These are phyloP conservation scores for Dasyornis broadbenti DNA, from an alignment of 2,113 vertebrate species.

Conservation along the genomic window DNA sequence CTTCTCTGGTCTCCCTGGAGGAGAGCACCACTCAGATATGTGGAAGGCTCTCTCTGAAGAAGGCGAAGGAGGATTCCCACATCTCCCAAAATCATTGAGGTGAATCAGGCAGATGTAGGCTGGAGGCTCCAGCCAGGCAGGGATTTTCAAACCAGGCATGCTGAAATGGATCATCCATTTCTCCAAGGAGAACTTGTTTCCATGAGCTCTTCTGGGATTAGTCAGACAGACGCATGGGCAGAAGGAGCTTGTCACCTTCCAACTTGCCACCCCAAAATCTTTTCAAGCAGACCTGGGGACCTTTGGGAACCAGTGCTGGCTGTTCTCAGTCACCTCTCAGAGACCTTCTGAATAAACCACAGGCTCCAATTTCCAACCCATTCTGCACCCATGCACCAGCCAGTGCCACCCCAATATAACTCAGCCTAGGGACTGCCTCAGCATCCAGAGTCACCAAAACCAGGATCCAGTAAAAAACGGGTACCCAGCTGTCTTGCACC, in stretches of 20 bases:
- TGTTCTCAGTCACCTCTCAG: neutral
- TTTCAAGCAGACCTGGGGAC: neutral
- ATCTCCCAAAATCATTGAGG: fast-evolving
- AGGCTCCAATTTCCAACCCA: neutral
- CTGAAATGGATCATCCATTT: neutral
- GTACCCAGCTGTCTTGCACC: neutral
- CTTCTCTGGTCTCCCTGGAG: neutral
- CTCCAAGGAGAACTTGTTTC: neutral
- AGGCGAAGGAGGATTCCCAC: fast-evolving
- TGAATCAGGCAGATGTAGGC: neutral
- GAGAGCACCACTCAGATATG: neutral
- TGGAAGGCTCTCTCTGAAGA: neutral
- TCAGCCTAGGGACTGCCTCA: neutral
- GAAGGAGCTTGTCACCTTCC: neutral
- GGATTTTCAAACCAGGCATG: neutral
- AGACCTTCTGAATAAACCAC: neutral
- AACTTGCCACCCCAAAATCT: neutral
- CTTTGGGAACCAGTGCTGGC: neutral
- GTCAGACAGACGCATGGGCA: neutral
- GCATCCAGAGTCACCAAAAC: neutral
- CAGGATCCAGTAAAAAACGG: neutral
- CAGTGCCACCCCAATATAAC: neutral
- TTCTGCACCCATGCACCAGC: neutral
- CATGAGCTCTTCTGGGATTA: neutral
- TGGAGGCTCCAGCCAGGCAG: neutral